These are phyloP conservation scores for Leucopternis melanops DNA, from an alignment of 2,113 vertebrate species.

Conservation along the genomic window DNA sequence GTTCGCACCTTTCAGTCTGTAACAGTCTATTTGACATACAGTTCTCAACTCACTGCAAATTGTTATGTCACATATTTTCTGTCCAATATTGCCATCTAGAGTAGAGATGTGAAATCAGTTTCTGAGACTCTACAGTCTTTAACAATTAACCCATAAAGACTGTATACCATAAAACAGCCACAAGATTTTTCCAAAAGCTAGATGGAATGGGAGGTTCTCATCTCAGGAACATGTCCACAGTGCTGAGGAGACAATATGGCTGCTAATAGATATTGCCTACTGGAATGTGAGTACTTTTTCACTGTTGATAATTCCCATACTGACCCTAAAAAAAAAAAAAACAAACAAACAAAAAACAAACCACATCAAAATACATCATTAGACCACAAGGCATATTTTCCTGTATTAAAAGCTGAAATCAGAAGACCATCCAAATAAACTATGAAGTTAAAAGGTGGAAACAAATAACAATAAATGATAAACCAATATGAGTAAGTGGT, in stretches of 20 bases:
- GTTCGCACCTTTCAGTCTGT: conserved; percentile 71
- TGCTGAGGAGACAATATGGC: conserved; percentile 72
- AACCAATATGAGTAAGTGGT: neutral
- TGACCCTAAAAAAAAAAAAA: conserved; percentile 79
- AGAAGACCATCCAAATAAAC: neutral
- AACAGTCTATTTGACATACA: conserved; percentile 73
- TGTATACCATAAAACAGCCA: conserved; percentile 61
- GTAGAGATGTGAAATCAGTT: conserved; percentile 72
- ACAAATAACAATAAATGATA: neutral
- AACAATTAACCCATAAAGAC: conserved; percentile 68
- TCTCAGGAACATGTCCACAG: conserved; percentile 72
- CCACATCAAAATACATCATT: conserved; percentile 5
- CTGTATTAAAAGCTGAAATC: neutral
- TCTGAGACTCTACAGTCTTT: conserved; percentile 65
- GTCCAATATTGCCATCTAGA: conserved; percentile 85
- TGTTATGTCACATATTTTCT: conserved; percentile 67
- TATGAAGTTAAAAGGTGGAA: neutral
- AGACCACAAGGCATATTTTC: neutral
- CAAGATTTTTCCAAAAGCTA: conserved; percentile 70
- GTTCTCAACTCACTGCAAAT: conserved; percentile 66
- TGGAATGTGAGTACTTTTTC: conserved; percentile 76
- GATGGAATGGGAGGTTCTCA: conserved; percentile 70
- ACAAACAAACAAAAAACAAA: no score
- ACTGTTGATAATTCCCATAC: conserved; percentile 98
- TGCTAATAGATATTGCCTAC: conserved; percentile 66